phyloP scores from a whole-genome alignment of 2,113 vertebrate species.

The Felis chaus region DNA sequence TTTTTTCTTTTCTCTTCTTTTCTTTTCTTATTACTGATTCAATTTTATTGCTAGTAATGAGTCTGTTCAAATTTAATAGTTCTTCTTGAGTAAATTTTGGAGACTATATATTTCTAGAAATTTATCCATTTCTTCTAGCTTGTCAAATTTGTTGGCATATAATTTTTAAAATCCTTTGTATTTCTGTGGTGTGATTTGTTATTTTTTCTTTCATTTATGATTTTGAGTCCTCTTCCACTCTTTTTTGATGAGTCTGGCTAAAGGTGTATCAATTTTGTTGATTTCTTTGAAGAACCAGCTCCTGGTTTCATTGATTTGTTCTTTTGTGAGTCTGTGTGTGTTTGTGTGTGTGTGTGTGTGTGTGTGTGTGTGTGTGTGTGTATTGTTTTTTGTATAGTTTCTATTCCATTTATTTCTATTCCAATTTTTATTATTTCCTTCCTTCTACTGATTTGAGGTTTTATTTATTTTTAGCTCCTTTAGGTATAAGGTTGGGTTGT shows the following conservation, averaged over 20 bases:
- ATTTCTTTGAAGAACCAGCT: neutral
- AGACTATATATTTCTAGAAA: neutral
- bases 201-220: neutral
- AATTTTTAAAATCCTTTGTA: neutral
- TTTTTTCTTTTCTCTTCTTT: neutral
- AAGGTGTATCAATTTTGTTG: neutral
- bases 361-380: neutral
- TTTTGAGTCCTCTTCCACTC: neutral
- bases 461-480: neutral
- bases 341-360: too few species aligned
- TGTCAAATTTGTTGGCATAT: neutral
- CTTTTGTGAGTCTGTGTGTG: neutral
- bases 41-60: neutral
- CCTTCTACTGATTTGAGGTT: neutral
- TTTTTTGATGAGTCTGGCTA: neutral
- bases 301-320: neutral
- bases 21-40: neutral
- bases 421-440: neutral
- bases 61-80: neutral
- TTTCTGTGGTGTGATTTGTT: neutral
- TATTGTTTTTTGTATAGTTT: neutral
- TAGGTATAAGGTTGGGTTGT: neutral
- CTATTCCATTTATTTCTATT: neutral
- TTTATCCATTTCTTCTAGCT: neutral
- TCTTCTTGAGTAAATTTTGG: neutral